Evolutionary conservation across 1,140 invertebrate genomes (phyloP), one percentile per base, ranked within the genome.

Genomic region (Zaprionus africanus): DNA sequence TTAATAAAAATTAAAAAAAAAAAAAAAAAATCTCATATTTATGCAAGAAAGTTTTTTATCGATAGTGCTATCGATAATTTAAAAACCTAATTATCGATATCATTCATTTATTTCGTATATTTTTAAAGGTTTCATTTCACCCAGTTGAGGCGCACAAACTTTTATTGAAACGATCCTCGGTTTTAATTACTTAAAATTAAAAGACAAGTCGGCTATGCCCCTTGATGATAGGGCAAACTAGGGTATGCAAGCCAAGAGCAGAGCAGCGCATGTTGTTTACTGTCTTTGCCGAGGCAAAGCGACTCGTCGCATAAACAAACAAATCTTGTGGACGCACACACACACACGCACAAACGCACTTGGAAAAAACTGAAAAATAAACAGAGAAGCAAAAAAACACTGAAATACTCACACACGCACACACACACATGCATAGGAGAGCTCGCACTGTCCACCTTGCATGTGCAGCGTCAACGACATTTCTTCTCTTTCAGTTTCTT

Each of bases 271-370:
- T 64, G 54, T 71, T 71, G 67, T 71, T 76, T 71, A 65, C 73
- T 26, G 56, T 76, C 54, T 76, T 76, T 76, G 67, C 9, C 31
- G 34, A 58, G 34, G 56, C 64, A 75, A 75, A 31, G 72, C 66
- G 67, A 76, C 67, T 64, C 60, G 54, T 38, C 28, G 22, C 72
- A 75, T 69, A 75, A 75, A 69, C 72, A 75, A 75, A 75, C 65
- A 75, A 69, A 75, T 76, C 46, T 70, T 61, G 67, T 70, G 54
- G 53, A 36, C 15, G 36, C 34, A 49, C 57, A 49, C 17, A 41
- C 24, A n/a, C 36, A 36, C 51, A 49, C 28, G 53, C 46, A 68
- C 12, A n/a, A n/a, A 34, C 38, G 19, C 22, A 58, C 51, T 54
- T n/a, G n/a, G 49, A 65, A 70, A 49, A 64, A 70, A 60, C 53